These are phyloP conservation scores for Seriola quinqueradiata DNA, from an alignment of 2,113 vertebrate genomes.

Conservation along the genomic window DNA sequence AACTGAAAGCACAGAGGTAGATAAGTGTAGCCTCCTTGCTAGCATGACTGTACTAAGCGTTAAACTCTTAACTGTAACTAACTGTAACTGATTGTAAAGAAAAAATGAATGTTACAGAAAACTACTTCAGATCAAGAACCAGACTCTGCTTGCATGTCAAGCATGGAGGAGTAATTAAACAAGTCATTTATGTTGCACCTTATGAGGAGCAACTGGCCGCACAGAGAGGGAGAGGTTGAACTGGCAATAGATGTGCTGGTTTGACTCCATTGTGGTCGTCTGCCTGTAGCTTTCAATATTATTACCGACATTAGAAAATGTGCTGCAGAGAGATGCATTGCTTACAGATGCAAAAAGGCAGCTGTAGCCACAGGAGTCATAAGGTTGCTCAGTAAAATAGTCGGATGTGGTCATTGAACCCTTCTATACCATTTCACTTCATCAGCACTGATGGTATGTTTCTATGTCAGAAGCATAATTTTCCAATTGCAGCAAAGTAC, in stretches of 20 bases:
- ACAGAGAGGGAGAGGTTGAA: not conserved
- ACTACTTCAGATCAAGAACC: not conserved
- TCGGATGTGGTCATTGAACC: slow-evolving; percentile 1
- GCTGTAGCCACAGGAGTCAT: not conserved
- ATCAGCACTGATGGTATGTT: not conserved
- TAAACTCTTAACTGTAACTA: not conserved
- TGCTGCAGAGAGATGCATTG: slow-evolving; percentile 13
- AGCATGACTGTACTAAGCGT: not conserved
- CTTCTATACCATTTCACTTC: not conserved
- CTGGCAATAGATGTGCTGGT: not conserved
- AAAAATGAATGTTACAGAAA: too few relatives aligned
- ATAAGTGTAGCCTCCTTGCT: not conserved
- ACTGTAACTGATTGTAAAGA: not conserved
- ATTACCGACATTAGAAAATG: not conserved
- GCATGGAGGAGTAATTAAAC: slow-evolving; percentile 7
- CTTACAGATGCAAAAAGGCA: not conserved
- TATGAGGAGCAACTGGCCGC: not conserved
- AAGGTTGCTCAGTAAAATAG: not conserved
- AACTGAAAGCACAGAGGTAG: not conserved
- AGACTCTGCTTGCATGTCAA: not conserved
- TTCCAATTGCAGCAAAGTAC: not conserved
- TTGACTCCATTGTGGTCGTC: not conserved
- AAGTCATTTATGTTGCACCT: not conserved
- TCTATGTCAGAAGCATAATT: not conserved
- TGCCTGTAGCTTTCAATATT: slow-evolving; percentile 13